Evolutionary conservation across 2,113 vertebrate genomes (phyloP).

Genomic region (Micronycteris hirsuta): DNA sequence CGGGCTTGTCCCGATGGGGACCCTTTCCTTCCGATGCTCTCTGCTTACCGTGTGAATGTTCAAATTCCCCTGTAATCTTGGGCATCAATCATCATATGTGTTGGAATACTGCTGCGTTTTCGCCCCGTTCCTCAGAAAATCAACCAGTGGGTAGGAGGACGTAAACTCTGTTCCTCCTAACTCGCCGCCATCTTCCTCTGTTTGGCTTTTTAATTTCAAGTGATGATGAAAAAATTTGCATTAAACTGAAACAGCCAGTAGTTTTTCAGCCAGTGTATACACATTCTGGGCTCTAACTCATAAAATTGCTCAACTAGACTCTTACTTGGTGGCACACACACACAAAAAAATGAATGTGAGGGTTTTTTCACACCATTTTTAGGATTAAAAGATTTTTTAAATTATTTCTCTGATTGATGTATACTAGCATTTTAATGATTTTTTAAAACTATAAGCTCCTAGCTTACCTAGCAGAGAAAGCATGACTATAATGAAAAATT

Average conservation of each 20-base stretch:
- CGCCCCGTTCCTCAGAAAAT: too few relatives aligned
- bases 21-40: too few relatives aligned
- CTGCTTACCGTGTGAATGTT: too few relatives aligned
- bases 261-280: not conserved
- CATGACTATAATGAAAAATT: too few relatives aligned
- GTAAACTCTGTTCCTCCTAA: too few relatives aligned
- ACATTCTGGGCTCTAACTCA: not conserved
- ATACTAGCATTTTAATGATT: conserved; percentile 27
- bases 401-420: conserved; percentile 35
- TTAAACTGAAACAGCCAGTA: not conserved
- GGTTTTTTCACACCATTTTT: conserved; percentile 3
- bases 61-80: too few relatives aligned
- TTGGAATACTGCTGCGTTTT: too few relatives aligned
- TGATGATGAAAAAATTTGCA: conserved; percentile 18
- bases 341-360: not conserved
- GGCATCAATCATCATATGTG: too few relatives aligned
- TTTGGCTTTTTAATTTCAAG: conserved; percentile 30
- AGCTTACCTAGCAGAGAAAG: too few relatives aligned
- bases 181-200: too few relatives aligned
- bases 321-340: not conserved
- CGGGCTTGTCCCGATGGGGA: too few relatives aligned
- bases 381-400: conserved; percentile 35
- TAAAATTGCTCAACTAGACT: not conserved
- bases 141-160: too few relatives aligned
- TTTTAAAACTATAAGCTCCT: not conserved